phyloP scores from a whole-genome alignment of 2,113 vertebrate genomes.

The Odocoileus virginianus region DNA sequence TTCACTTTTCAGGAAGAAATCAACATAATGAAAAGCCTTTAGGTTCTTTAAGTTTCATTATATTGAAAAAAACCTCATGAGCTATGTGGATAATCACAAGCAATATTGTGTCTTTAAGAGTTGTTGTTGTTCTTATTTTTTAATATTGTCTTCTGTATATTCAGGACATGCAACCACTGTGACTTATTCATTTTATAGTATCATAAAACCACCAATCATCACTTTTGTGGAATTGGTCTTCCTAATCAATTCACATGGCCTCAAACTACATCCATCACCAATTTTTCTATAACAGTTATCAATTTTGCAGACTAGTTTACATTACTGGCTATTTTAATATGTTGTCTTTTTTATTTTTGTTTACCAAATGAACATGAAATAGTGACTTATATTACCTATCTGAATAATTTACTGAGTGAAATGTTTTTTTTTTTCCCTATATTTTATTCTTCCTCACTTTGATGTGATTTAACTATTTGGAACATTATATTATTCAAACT shows the following conservation, averaged over 20 bases:
- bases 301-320: background rate
- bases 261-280: background rate
- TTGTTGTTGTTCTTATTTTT: background rate
- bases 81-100: background rate
- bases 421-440: background rate
- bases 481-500: background rate
- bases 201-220: background rate
- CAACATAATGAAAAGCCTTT: background rate
- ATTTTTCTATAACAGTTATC: background rate
- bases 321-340: background rate
- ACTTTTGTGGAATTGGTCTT: background rate
- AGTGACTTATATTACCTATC: background rate
- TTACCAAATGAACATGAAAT: background rate
- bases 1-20: background rate
- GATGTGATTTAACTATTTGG: background rate
- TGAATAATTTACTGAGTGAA: background rate
- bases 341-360: background rate
- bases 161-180: background rate
- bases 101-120: background rate
- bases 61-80: background rate
- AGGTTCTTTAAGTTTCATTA: background rate
- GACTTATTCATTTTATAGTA: background rate
- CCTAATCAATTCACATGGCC: background rate
- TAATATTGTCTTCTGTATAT: background rate
- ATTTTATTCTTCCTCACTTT: background rate